Base-by-base conservation (phyloP, 23 tunicate species). In the Trididemnum nubilum region DNA sequence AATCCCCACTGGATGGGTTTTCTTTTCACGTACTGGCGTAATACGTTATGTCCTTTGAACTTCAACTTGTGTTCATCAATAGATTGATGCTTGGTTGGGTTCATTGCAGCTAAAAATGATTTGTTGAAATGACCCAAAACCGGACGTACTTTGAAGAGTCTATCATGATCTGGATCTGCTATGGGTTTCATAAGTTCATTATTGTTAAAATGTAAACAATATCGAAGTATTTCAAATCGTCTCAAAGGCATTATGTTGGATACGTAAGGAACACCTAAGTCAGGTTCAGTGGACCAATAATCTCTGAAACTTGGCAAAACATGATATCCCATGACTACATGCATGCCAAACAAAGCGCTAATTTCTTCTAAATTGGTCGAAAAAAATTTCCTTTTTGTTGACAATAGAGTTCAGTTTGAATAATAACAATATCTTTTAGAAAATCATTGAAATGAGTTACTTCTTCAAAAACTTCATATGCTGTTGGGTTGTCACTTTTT, bases 21-120 rank as follows among this genome's bases (percentile, higher is more conserved):
- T 69, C 74, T 37, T 69, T 69, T 69, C 7, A 69, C 74, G 32
- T 69, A 69, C 26, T 69, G 74, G 39, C 74, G 74, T 30, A 69
- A 33, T 3, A 69, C 26, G 37, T 69, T 69, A 5, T 27, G 74
- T 7, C 74, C 74, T 32, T 69, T 69, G 26, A 69, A 69, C n/a
- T 69, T 69, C 21, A 69, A 15, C 74, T 28, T 69, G n/a, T 69
- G 74, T n/a, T 69, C 74, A n/a, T 69, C 74, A 34, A 27, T 69
- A 12, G 74, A 33, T 69, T 69, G 74, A 33, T 33, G 39, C 39
- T 69, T 34, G 26, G 39, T 69, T 5, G 74, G 74, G 15, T 21
- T 12, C 39, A 32, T 33, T 3, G 74, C 74, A 15, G 74, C 7
- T 4, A 69, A 30, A 69, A 69, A 69, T 2, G 37, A 15, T 28